Evolutionary conservation across 2,888 invertebrate genomes (phyloP), one percentile per base, ranked within the genome.

Genomic region (Diarsia rubi): DNA sequence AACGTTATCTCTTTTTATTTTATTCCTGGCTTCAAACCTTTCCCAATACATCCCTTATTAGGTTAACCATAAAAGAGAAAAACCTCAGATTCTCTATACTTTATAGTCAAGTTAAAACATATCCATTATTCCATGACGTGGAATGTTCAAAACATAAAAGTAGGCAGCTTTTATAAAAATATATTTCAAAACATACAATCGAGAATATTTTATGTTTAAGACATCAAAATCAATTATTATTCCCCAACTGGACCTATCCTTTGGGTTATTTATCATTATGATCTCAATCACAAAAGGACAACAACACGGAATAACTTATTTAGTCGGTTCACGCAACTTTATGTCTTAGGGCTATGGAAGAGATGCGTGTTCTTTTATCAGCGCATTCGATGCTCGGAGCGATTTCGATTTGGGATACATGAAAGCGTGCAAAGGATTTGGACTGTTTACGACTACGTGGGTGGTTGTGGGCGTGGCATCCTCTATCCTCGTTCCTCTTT

Each of bases 391-490:
- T 92, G 95, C 95, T 95, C 90, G 93, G 85, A 95, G 95, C 95
- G 94, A 94, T 96, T 95, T 96, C 94, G 95, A 95, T 96, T 96
- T 96, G 93, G 96, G 95, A 95, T 95, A 96, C 95, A 95, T 95
- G 96, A 95, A 95, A 96, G 94, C 96, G 94, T 95, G 95, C 96
- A 95, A 95, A 95, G 95, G 96, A 96, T 96, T 96, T 96, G 93
- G 95, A 95, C 96, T 96, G 95, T 96, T 96, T 95, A 96, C 93
- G 95, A 92, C 96, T 94, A 95, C 96, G 96, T 96, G 96, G 96
- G 96, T 96, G 96, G 96, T 93, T 95, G 92, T 95, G 95, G 96
- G 96, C 96, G 96, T 94, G 96, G 95, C 95, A 90, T 87, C 79
- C 81, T 86, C 88, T 84, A 82, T 94, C 94, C 89, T 89, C 83